Conservation (phyloP, 2,888 invertebrate species). For the Microctonus hyperodae region DNA sequence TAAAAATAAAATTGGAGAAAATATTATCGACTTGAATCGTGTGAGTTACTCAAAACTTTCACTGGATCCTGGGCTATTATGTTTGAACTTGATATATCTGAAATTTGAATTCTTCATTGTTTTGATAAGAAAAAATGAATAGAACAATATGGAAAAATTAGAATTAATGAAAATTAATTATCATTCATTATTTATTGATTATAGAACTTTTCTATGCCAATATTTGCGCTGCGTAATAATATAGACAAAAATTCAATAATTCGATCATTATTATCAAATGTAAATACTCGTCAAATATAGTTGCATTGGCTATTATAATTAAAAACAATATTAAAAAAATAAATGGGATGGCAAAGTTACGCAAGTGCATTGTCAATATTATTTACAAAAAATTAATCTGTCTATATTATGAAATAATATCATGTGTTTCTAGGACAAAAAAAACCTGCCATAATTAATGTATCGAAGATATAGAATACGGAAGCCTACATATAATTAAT, state of each 20-base stretch:
- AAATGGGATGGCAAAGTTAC: background rate
- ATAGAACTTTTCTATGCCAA: slow-evolving; percentile 28
- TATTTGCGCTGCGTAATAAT: slow-evolving; percentile 15
- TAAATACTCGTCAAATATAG: background rate
- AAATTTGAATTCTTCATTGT: too few species aligned
- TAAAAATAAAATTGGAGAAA: too few species aligned
- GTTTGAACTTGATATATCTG: too few species aligned
- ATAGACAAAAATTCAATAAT: background rate
- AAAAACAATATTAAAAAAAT: background rate
- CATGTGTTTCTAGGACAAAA: background rate
- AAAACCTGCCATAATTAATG: background rate
- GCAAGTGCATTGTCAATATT: background rate
- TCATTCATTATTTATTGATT: slow-evolving; percentile 27
- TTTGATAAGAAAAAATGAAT: too few species aligned
- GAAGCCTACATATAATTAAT: background rate
- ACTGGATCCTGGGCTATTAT: too few species aligned
- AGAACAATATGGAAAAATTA: too few species aligned
- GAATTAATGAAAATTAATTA: background rate
- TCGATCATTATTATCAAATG: slow-evolving; percentile 1
- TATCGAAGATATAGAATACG: background rate
- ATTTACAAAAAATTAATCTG: slow-evolving; percentile 14
- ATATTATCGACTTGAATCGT: too few species aligned
- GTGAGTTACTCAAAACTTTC: too few species aligned
- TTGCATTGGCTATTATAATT: background rate
- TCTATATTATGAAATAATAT: slow-evolving; percentile 1